Conservation (phyloP, 2,113 vertebrate genomes). For the Oreochromis spilurus region DNA sequence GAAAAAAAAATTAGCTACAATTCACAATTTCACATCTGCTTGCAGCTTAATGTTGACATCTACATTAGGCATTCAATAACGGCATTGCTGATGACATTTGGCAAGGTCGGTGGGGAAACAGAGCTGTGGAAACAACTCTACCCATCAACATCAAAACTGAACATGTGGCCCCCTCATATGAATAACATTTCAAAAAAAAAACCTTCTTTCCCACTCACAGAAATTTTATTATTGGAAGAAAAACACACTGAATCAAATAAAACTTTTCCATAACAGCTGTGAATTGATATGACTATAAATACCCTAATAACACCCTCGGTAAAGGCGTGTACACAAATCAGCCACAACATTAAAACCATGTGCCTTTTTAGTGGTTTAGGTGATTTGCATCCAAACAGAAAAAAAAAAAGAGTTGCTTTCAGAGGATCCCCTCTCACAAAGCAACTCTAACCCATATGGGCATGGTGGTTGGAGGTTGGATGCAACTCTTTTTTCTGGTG, state of each 20-base stretch:
- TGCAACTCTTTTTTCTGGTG: not conserved
- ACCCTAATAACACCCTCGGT: slow-evolving; percentile 17
- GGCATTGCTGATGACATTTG: not conserved
- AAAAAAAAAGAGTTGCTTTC: not conserved
- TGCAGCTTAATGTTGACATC: slow-evolving; percentile 12
- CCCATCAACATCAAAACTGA: slow-evolving; percentile 26
- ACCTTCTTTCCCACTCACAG: not conserved
- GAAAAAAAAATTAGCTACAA: not conserved
- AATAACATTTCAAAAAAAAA: not conserved
- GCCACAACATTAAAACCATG: not conserved
- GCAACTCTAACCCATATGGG: not conserved
- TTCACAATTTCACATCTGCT: not conserved
- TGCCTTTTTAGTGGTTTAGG: not conserved
- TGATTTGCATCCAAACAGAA: not conserved
- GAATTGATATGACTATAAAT: slow-evolving; percentile 12
- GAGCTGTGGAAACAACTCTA: slow-evolving; percentile 1
- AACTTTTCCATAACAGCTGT: not conserved
- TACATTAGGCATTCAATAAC: slow-evolving; percentile 9
- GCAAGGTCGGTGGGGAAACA: not conserved
- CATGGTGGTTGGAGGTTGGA: not conserved
- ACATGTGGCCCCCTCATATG: slow-evolving; percentile 33
- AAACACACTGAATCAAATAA: not conserved
- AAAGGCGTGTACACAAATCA: not conserved
- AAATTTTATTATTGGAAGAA: not conserved
- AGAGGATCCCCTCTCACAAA: not conserved